A percentile compares a stretch with the other conserved stretches of the same genome.
These are phyloP conservation scores for Gryllus bimaculatus DNA, from an alignment of 1,140 invertebrate genomes.

Conservation along the genomic window DNA sequence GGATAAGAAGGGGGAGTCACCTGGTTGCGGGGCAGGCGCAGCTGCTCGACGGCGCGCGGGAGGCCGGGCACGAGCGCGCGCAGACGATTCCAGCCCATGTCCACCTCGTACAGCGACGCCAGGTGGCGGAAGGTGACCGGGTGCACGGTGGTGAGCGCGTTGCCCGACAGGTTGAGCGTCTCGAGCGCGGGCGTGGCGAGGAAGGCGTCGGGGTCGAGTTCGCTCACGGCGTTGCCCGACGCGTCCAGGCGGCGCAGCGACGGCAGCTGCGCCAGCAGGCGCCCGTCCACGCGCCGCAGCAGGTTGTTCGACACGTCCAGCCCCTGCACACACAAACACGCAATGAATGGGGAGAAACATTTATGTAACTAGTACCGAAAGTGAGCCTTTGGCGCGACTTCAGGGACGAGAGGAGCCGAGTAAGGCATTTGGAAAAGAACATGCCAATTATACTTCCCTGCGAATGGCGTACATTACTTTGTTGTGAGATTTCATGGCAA, in stretches of 20 bases:
- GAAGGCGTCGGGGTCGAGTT: constrained; percentile 63
- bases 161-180: constrained; percentile 66
- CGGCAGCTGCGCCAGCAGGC: constrained; percentile 61
- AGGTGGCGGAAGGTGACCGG: constrained; percentile 64
- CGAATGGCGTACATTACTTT: too few relatives aligned
- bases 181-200: constrained; percentile 59
- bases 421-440: too few relatives aligned
- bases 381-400: too few relatives aligned
- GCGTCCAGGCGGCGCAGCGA: constrained; percentile 66
- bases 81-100: constrained; percentile 65
- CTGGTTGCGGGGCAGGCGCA: constrained; percentile 65
- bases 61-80: constrained; percentile 59
- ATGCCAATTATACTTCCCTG: too few relatives aligned
- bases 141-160: constrained; percentile 55
- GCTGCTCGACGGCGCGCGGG: constrained; percentile 63
- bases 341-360: too few relatives aligned
- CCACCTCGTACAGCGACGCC: constrained; percentile 63
- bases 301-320: constrained; percentile 71
- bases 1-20: background rate
- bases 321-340: constrained; percentile 33
- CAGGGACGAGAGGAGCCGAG: too few relatives aligned
- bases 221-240: constrained; percentile 60
- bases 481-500: too few relatives aligned
- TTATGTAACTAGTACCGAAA: too few relatives aligned
- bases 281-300: constrained; percentile 57